Conservation (phyloP, 2,888 invertebrate genomes). For the Pollenia labialis region DNA sequence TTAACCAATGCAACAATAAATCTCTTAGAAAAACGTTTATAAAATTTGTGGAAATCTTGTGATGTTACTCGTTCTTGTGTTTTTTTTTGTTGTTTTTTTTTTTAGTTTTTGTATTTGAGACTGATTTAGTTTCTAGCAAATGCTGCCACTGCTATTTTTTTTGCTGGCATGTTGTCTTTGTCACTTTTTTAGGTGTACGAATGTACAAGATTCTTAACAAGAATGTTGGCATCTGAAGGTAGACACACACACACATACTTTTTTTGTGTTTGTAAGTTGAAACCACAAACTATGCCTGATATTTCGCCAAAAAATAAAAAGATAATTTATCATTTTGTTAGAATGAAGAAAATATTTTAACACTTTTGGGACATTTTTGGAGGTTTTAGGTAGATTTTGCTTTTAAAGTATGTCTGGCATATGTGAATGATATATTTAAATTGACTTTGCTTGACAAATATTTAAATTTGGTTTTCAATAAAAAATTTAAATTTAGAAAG, state of each 20-base stretch:
- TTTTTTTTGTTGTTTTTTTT: background rate
- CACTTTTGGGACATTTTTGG: conserved; percentile 53
- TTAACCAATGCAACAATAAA: conserved; percentile 84
- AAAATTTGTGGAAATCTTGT: conserved; percentile 75
- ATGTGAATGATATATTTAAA: conserved; percentile 15
- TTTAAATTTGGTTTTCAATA: background rate
- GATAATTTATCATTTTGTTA: conserved; percentile 67
- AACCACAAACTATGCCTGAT: conserved; percentile 67
- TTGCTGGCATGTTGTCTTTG: conserved; percentile 61
- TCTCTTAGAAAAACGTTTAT: conserved; percentile 83
- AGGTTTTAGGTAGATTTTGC: conserved; percentile 8
- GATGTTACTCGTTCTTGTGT: background rate
- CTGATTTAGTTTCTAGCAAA: conserved; percentile 45
- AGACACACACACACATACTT: background rate
- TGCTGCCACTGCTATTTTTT: conserved; percentile 3
- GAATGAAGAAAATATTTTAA: conserved; percentile 55
- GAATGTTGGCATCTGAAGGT: conserved; percentile 48
- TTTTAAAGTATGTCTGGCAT: conserved; percentile 28
- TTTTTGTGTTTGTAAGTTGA: conserved; percentile 1
- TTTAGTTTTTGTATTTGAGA: background rate
- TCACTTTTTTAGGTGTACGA: conserved; percentile 34
- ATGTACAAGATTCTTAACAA: conserved; percentile 1
- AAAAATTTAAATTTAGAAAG: background rate
- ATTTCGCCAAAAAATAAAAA: conserved; percentile 63
- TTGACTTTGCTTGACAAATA: conserved; percentile 26